Evolutionary conservation across 2,113 vertebrate genomes (phyloP).

Genomic region (Vombatus ursinus): DNA sequence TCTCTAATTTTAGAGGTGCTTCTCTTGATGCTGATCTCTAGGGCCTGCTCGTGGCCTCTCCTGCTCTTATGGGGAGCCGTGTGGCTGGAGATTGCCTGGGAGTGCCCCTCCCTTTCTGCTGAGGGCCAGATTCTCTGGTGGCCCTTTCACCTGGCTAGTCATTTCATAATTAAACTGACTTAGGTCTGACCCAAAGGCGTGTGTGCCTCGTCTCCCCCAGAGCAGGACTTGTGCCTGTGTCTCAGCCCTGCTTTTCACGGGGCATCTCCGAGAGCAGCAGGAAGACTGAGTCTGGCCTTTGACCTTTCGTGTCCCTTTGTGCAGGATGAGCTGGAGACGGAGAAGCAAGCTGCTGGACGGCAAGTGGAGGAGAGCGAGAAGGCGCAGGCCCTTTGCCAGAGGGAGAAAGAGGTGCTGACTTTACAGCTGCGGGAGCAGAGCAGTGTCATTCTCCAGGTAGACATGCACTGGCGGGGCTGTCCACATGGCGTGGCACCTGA

Average conservation of each 20-base stretch:
- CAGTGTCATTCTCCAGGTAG: conserved; percentile 74
- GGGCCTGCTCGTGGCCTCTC: too few relatives aligned
- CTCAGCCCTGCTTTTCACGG: neutral
- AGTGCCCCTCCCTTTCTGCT: too few relatives aligned
- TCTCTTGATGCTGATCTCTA: neutral
- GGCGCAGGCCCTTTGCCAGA: conserved; percentile 20
- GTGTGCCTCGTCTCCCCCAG: too few relatives aligned
- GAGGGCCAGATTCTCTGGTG: too few relatives aligned
- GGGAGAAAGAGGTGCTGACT: conserved; percentile 67
- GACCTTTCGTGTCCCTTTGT: neutral
- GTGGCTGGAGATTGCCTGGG: too few relatives aligned
- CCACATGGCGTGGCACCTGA: fast-evolving
- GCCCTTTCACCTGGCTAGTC: too few relatives aligned
- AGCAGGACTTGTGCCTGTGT: too few relatives aligned
- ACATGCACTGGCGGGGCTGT: neutral
- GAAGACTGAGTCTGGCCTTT: neutral
- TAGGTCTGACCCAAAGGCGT: too few relatives aligned
- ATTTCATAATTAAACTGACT: too few relatives aligned
- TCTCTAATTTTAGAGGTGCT: neutral
- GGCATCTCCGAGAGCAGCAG: neutral
- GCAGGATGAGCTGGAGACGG: conserved; percentile 79
- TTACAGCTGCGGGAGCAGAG: conserved; percentile 75
- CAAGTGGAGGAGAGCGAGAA: conserved; percentile 68
- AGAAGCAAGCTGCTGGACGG: conserved; percentile 61
- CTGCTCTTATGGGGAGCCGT: too few relatives aligned